Base-by-base conservation (phyloP, 2,888 invertebrate genomes). In the Drosophila yooni region DNA sequence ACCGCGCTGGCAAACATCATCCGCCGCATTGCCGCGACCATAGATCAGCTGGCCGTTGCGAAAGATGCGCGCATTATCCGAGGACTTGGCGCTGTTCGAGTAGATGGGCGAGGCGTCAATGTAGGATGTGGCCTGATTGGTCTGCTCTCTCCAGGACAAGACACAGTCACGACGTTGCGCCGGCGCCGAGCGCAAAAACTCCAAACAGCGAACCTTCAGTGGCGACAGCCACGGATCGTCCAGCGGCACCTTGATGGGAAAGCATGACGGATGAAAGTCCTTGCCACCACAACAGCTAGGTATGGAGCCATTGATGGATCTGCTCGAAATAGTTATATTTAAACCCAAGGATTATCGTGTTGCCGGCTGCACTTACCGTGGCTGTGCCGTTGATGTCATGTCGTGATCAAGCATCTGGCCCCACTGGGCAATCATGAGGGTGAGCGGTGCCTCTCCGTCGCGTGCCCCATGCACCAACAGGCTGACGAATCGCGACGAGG, bases 391-490 rank as follows among this genome's bases (percentile, higher is more conserved):
- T 0, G 96, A 96, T 48, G 96, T 97, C 76, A 98, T 93, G 91
- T 98, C 98, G 88, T 98, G 98, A 91, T 98, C 98, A 68, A 98
- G 90, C 82, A 98, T 96, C 93, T 98, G 98, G 0, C 98, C 98
- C 97, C 98, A 98, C 91, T 98, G 98, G 95, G 97, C 97, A 70
- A 97, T 94, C 95, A 97, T 95, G 79, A 96, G 95, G 0, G 97
- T 97, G 11, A 97, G 94, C 0, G 94, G 94, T 8, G 95, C 94
- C 77, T 96, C 96, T 0, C 94, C 94, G 82, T 96, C 95, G 75
- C 94, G 94, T n/a, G 94, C 94, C 27, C 94, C 94, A 91, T 96
- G 96, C 57, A 96, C 94, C 3, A 94, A 90, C 13, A 95, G 94
- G 91, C 97, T 97, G 78, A 98, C 95, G 70, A 95, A 94, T 34